Base-by-base conservation (phyloP, 2,888 invertebrate species). In the Urechis unicinctus region DNA sequence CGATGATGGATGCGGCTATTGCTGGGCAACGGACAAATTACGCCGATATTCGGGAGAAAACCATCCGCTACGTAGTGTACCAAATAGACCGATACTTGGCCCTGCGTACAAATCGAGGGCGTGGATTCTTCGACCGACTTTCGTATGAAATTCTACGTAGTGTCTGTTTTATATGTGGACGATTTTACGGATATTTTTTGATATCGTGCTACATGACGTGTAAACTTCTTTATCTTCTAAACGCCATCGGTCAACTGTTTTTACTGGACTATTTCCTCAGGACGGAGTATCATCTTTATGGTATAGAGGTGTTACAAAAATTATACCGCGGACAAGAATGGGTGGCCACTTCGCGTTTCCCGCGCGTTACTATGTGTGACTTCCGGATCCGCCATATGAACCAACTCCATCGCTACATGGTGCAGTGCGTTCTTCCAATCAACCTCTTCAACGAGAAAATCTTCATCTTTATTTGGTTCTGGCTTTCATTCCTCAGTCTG, bases 381-480 rank as follows among this genome's bases (percentile, higher is more conserved):
- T 75, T 76, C 58, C 68, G 68, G 55, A 71, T 74, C 50, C 78
- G 80, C 25, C 78, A 77, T 57, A 69, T 80, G 31, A 61, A 43
- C 17, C 45, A 55, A 42, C 74, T 78, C 44, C 80, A 80, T 62
- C 66, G 77, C n/a, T 78, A 79, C 57, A 73, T 72, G 36, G 72
- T 75, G 26, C 75, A 75, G 58, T 75, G 75, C 62, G 74, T 74
- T 13, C 62, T 75, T 56, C 36, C 36, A 9, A 36, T 36, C 36
- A 36, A 36, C 36, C 36, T 36, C 9, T 36, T 36, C 36, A 36
- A 36, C 36, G 36, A 36, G 36, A 36, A 36, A 17, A 36, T 36
- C 36, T 36, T 36, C 61, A 72, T 74, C 61, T 80, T 80, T 69
- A 68, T 80, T 44, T 80, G 80, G 80, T 80, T 79, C 69, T 81